Conservation (phyloP, 2,797 vertebrate genomes). For the Poliocrania exsul region DNA sequence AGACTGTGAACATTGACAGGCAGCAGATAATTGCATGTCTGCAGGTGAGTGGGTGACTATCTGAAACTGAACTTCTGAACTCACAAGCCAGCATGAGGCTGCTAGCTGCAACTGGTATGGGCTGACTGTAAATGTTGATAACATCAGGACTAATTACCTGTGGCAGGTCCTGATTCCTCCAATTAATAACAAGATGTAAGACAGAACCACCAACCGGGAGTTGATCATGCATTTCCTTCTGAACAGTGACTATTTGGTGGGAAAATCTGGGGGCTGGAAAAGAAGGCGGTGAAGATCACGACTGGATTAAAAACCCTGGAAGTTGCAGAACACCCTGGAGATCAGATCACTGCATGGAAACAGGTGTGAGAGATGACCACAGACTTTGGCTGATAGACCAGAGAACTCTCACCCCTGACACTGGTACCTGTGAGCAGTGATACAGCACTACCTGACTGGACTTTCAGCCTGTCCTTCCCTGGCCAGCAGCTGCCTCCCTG, state of each 20-base stretch:
- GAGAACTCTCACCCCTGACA: background rate
- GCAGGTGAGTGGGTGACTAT: conserved; percentile 29
- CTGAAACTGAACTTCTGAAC: conserved; percentile 57
- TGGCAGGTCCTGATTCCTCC: background rate
- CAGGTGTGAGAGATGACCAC: accelerated
- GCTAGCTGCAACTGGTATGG: background rate
- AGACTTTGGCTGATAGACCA: background rate
- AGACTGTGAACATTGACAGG: background rate
- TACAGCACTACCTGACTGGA: background rate
- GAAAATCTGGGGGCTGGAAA: background rate
- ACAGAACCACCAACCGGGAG: background rate
- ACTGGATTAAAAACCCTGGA: background rate
- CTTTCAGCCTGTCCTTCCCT: background rate
- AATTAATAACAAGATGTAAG: background rate
- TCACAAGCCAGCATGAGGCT: background rate
- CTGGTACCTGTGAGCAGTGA: background rate
- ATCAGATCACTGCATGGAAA: background rate
- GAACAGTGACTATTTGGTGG: background rate
- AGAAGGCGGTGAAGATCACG: background rate
- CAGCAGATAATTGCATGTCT: background rate
- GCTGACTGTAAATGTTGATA: background rate
- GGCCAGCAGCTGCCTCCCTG: background rate
- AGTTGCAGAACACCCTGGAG: background rate
- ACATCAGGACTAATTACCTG: background rate
- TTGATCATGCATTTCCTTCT: background rate